Base-by-base conservation (phyloP, 2,888 invertebrate species). In the Coelogynopora nodosa region DNA sequence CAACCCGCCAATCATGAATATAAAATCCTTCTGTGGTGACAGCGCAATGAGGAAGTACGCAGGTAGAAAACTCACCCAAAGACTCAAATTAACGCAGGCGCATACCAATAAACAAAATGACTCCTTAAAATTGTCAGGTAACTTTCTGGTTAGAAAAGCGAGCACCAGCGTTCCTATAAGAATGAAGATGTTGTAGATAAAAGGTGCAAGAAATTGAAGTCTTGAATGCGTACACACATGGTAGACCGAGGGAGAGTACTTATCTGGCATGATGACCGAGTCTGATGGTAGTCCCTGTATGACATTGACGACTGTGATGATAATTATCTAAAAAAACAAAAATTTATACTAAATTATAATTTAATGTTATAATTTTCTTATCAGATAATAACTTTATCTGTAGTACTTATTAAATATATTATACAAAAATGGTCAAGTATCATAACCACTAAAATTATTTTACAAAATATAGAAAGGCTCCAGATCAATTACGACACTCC, bases 111-210 rank as follows among this genome's bases (percentile, higher is more conserved):
- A 90, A 88, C 89, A 90, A 0, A 89, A 89, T 0, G 90, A 90
- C 88, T 90, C 90, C 88, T 90, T 90, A 88, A 89, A 90, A 86
- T 90, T 90, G 87, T 90, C 90, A 10, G 90, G 90, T n/a, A 90
- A 88, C 84, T 89, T 89, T 30, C 90, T 87, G 28, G 90, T 90
- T 85, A 89, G 90, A 88, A 90, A 90, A 67, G 90, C 90, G 82
- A 89, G 89, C 67, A 89, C 87, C 0, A 89, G 88, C 84, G 89
- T 89, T 67, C 89, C 87, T 27, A 89, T 30, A 13, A 90, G 88
- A 67, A 90, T 88, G 2, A 90, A 31, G 23, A 80, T n/a, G 81
- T 80, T 80, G 29, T 23, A 27, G 29, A 23, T 80, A 23, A 13
- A 27, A 5, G 81, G 81, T 28, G 23, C 81, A 80, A 27, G 13